phyloP scores from a whole-genome alignment of 2,797 vertebrate genomes.

The Poeciliopsis paucimaculata region DNA sequence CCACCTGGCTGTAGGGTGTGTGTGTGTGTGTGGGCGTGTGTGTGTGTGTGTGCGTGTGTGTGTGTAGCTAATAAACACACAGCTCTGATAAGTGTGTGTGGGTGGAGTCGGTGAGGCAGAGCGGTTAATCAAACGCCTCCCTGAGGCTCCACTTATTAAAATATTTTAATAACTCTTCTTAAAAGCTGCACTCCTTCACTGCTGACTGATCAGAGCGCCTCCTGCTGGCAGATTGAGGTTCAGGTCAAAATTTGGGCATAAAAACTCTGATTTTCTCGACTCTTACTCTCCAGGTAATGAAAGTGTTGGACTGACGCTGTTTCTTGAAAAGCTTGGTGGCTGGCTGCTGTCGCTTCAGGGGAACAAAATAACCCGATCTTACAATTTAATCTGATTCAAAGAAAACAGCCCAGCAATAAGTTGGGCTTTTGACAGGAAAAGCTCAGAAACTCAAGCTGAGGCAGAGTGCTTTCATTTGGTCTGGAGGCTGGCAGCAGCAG shows the following conservation, averaged over 20 bases:
- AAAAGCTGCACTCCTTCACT: constrained; percentile 52
- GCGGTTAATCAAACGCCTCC: constrained; percentile 51
- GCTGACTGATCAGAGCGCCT: constrained; percentile 41
- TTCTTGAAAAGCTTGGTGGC: constrained; percentile 23
- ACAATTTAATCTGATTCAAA: constrained; percentile 30
- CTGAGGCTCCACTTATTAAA: constrained; percentile 51
- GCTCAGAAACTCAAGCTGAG: background rate
- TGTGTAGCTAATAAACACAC: too few relatives aligned
- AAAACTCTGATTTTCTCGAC: background rate
- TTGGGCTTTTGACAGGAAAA: constrained; percentile 9
- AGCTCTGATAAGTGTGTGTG: constrained; percentile 36
- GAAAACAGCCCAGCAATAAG: constrained; percentile 34
- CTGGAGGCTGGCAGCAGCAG: background rate
- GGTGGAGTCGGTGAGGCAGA: constrained; percentile 49
- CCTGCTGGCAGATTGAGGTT: constrained; percentile 30
- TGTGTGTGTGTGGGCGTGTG: too few relatives aligned
- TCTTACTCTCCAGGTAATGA: background rate
- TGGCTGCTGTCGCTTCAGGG: constrained; percentile 17
- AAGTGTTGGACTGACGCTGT: background rate
- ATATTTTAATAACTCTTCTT: constrained; percentile 51
- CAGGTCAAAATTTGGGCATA: constrained; percentile 11
- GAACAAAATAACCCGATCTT: constrained; percentile 34
- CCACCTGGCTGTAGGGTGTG: constrained; percentile 34
- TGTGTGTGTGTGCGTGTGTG: too few relatives aligned
- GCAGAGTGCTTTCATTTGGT: background rate